Conservation (phyloP, 2,113 vertebrate species). For the Benitochromis conjunctus region DNA sequence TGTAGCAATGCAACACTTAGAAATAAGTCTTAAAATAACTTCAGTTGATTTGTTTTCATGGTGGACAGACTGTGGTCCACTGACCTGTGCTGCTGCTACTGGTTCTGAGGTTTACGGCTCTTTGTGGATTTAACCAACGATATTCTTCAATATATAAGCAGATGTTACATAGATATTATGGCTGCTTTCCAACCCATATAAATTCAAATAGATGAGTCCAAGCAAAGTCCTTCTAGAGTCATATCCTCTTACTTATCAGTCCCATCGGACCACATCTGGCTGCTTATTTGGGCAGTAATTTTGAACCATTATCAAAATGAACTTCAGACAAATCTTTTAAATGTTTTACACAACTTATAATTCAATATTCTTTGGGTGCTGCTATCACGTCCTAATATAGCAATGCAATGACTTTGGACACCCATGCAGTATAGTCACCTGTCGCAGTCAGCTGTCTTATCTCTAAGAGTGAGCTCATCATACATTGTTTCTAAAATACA, state of each 20-base stretch:
- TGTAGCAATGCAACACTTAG: neutral
- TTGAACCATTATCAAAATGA: neutral
- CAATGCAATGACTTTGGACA: neutral
- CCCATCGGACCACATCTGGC: neutral
- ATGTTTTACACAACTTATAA: neutral
- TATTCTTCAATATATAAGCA: neutral
- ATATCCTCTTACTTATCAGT: neutral
- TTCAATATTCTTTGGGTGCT: neutral
- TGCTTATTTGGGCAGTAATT: too few species aligned
- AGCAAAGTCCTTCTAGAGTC: neutral
- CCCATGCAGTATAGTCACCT: accelerated
- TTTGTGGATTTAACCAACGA: neutral
- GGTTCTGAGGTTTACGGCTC: neutral
- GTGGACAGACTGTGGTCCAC: neutral
- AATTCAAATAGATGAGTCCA: neutral
- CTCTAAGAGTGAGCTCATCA: too few species aligned
- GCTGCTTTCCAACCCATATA: neutral
- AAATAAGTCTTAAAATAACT: neutral
- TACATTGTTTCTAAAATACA: neutral
- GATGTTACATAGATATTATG: neutral
- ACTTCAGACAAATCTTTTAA: neutral
- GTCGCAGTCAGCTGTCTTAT: neutral
- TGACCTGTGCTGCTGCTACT: neutral
- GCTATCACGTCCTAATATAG: neutral
- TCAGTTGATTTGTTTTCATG: neutral